Conservation (phyloP, 2,888 invertebrate genomes). For the Drosophila testacea region DNA sequence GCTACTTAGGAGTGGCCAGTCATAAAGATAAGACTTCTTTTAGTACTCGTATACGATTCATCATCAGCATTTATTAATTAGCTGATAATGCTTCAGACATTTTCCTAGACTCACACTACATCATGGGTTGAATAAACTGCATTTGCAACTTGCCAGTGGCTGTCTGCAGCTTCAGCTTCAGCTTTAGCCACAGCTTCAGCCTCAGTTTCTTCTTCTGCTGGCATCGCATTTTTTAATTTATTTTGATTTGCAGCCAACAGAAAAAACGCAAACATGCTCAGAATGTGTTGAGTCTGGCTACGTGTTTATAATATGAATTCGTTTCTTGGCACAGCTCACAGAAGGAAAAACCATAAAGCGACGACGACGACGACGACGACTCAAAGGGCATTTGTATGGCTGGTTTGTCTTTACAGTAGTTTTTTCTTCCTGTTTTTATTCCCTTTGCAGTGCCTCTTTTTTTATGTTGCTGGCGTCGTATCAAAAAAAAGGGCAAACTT, state of each 20-base stretch:
- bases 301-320: conserved; percentile 67
- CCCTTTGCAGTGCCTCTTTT: conserved; percentile 37
- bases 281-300: conserved; percentile 59
- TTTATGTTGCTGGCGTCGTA: conserved; percentile 42
- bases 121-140: conserved; percentile 48
- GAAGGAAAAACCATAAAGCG: conserved; percentile 35
- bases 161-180: conserved; percentile 6
- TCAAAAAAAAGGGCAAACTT: conserved; percentile 20
- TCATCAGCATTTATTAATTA: conserved; percentile 64
- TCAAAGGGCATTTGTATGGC: conserved; percentile 64
- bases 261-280: conserved; percentile 36
- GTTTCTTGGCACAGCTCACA: conserved; percentile 50
- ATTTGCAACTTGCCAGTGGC: background rate
- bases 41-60: conserved; percentile 6
- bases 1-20: conserved; percentile 36
- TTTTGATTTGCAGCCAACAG: conserved; percentile 58
- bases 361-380: conserved; percentile 32
- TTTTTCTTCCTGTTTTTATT: conserved; percentile 31
- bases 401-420: conserved; percentile 49
- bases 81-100: conserved; percentile 45
- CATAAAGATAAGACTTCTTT: conserved; percentile 33
- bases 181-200: background rate
- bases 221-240: conserved; percentile 56
- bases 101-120: conserved; percentile 12
- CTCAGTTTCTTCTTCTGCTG: conserved; percentile 24